Evolutionary conservation across 1,140 invertebrate genomes (phyloP), one percentile per base, ranked within the genome.

Genomic region (Macrostomum lignano): DNA sequence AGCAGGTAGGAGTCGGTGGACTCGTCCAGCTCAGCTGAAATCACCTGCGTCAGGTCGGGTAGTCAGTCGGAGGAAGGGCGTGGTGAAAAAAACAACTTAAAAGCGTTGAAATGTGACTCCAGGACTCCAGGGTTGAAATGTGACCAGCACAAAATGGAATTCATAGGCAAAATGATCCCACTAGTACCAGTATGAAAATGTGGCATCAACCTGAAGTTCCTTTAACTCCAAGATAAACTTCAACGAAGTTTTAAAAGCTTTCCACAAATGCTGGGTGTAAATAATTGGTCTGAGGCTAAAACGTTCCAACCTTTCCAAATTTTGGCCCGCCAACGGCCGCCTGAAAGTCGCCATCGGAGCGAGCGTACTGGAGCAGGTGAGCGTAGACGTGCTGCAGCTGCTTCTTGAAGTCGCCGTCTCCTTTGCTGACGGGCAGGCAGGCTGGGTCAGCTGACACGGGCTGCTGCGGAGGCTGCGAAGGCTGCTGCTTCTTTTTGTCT

Each of bases 1-100:
- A 52, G 31, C 14, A 42, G 40, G 35, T 46, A 55, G 5, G 48
- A 42, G 38, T 51, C 46, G 11, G 42, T 46, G 28, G 48, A 44
- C 39, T 52, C 50, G 30, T 44, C 46, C 33, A 55, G 46, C n/a
- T 46, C 47, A 2, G 45, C 50, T 36, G 46, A 43, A 17, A 48
- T 32, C 23, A 55, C 44, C 52, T 55, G 35, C 11, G n/a, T n/a
- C n/a, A n/a, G n/a, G n/a, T n/a, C n/a, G n/a, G 11, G 45, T 41
- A 31, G 13, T 3, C 19, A 15, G 19, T 31, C 4, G 17, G 3
- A 22, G 15, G 24, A 13, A 36, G 26, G 11, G 24, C 17, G 15
- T 26, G 21, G 11, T 17, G 13, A 37, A 38, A 9, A 3, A 14
- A 35, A 9, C n/a, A 24, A 24, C 9, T n/a, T n/a, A 24, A 24